Percentiles rank a stretch among this genome's conserved stretches.
phyloP scores from a whole-genome alignment of 1,140 invertebrate species.

The Diorhabda sublineata region DNA sequence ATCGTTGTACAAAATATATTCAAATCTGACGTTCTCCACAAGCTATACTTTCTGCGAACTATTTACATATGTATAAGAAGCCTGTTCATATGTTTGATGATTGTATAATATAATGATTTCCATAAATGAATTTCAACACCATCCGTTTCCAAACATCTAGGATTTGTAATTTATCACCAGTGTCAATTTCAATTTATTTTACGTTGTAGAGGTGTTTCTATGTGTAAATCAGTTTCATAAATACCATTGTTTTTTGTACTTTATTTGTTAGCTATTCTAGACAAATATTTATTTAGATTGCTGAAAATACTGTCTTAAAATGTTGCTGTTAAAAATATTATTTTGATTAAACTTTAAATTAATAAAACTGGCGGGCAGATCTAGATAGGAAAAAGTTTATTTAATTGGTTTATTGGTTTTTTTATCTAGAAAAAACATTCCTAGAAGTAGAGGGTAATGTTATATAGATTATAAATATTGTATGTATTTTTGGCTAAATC shows the following conservation, averaged over 20 bases:
- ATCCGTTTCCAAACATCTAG: background rate
- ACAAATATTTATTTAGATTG: too few relatives aligned
- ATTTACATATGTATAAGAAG: background rate
- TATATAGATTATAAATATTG: too few relatives aligned
- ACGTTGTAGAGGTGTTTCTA: background rate
- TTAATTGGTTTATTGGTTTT: too few relatives aligned
- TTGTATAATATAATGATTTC: constrained; percentile 3
- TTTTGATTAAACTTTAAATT: background rate
- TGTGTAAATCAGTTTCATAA: background rate
- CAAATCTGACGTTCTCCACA: too few relatives aligned
- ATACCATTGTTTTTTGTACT: too few relatives aligned
- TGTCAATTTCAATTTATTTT: background rate
- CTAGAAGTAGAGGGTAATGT: too few relatives aligned
- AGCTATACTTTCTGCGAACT: too few relatives aligned
- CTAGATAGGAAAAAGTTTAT: background rate
- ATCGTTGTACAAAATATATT: too few relatives aligned
- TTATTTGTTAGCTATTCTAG: too few relatives aligned
- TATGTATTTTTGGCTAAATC: too few relatives aligned
- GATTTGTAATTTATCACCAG: constrained; percentile 1
- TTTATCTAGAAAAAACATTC: too few relatives aligned
- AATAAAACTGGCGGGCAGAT: background rate
- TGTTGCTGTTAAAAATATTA: background rate
- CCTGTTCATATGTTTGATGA: background rate
- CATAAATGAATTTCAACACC: background rate
- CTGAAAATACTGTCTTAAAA: too few relatives aligned